These are phyloP conservation scores for Hypanus sabinus DNA, from an alignment of 2,113 vertebrate species.

Conservation along the genomic window DNA sequence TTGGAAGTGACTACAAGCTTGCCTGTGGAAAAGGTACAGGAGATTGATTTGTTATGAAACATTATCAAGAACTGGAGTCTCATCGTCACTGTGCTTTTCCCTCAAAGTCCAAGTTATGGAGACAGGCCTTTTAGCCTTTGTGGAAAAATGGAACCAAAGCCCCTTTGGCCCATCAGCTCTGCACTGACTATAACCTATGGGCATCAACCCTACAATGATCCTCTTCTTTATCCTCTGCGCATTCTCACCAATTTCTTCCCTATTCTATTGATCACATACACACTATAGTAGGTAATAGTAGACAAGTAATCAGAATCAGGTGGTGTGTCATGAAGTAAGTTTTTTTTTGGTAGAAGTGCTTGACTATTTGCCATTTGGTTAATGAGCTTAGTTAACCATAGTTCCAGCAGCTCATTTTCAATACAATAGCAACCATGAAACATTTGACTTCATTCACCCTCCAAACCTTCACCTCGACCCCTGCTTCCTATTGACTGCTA, in stretches of 20 bases:
- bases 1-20: background rate
- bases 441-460: background rate
- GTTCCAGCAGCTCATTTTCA: background rate
- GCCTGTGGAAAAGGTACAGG: background rate
- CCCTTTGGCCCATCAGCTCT: no score
- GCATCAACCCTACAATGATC: no score
- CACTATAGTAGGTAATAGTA: no score
- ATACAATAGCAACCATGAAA: background rate
- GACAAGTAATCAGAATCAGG: no score
- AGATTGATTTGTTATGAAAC: background rate
- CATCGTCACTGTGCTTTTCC: background rate
- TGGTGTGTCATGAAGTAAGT: no score
- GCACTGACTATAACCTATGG: no score
- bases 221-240: no score
- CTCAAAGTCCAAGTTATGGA: background rate
- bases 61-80: background rate
- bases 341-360: background rate
- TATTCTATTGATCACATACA: no score
- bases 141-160: no score
- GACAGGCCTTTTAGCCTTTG: no score
- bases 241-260: no score
- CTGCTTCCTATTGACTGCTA: no score
- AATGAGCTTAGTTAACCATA: background rate
- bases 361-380: background rate
- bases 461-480: background rate